phyloP scores from a whole-genome alignment of 2,797 vertebrate species.

The Perodicticus potto region DNA sequence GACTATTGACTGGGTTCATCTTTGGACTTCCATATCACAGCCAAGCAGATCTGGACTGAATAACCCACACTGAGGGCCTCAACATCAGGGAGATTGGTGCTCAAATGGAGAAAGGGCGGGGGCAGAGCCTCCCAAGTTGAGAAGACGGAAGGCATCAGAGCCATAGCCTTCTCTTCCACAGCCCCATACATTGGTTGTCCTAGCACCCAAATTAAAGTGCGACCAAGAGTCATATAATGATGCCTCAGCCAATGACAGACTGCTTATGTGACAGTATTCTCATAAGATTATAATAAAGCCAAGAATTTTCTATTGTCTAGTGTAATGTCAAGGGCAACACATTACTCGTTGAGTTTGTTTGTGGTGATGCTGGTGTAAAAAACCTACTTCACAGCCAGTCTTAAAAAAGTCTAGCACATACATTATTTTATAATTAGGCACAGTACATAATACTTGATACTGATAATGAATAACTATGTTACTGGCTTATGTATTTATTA shows the following conservation, averaged over 20 bases:
- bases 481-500: not conserved
- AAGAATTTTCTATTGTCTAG: not conserved
- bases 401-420: not conserved
- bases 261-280: not conserved
- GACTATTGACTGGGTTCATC: not conserved
- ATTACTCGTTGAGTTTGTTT: not conserved
- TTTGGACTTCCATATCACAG: not conserved
- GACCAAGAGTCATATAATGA: not conserved
- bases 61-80: not conserved
- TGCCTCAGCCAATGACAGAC: not conserved
- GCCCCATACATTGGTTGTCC: not conserved
- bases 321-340: not conserved
- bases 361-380: not conserved
- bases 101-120: not conserved
- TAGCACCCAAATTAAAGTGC: not conserved
- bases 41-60: slow-evolving; percentile 2
- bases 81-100: not conserved
- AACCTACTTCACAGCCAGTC: not conserved
- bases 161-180: not conserved
- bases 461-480: not conserved
- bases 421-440: not conserved
- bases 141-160: not conserved
- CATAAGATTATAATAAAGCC: not conserved
- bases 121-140: not conserved
- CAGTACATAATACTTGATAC: not conserved